Conservation (phyloP, 2,888 invertebrate species). For the Eupithecia tripunctaria region DNA sequence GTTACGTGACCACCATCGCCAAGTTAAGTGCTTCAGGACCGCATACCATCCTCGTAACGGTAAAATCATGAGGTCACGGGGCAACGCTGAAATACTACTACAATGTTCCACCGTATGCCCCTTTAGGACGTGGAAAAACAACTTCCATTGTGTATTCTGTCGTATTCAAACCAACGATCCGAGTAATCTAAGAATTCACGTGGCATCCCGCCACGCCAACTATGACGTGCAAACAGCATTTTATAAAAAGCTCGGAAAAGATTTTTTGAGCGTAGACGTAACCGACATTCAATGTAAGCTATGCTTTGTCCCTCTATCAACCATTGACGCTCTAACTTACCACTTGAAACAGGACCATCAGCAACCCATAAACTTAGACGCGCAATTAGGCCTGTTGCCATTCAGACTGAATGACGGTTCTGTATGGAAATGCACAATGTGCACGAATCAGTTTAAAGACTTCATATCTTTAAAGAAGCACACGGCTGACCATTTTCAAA, state of each 20-base stretch:
- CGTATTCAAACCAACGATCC: slow-evolving; percentile 75
- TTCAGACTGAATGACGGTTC: slow-evolving; percentile 74
- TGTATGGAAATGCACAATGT: slow-evolving; percentile 76
- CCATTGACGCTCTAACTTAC: slow-evolving; percentile 66
- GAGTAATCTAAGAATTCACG: slow-evolving; percentile 66
- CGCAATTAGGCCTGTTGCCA: slow-evolving; percentile 73
- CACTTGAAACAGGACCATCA: slow-evolving; percentile 76
- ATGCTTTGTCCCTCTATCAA: slow-evolving; percentile 68
- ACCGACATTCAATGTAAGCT: slow-evolving; percentile 78
- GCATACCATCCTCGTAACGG: slow-evolving; percentile 77
- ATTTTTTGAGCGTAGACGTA: slow-evolving; percentile 75
- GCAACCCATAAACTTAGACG: slow-evolving; percentile 70
- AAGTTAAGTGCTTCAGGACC: slow-evolving; percentile 74
- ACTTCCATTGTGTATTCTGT: slow-evolving; percentile 79
- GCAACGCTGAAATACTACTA: slow-evolving; percentile 75
- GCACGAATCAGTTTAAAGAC: slow-evolving; percentile 75
- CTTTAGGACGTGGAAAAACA: slow-evolving; percentile 77
- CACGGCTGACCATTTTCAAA: slow-evolving; percentile 76
- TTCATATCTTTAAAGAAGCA: slow-evolving; percentile 76
- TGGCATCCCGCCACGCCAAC: slow-evolving; percentile 67
- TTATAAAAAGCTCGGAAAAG: slow-evolving; percentile 77
- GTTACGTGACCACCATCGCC: slow-evolving; percentile 71
- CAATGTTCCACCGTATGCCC: slow-evolving; percentile 77
- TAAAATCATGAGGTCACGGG: slow-evolving; percentile 66
- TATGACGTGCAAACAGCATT: slow-evolving; percentile 76